phyloP scores from a whole-genome alignment of 1,140 invertebrate species.

The Delia radicum region DNA sequence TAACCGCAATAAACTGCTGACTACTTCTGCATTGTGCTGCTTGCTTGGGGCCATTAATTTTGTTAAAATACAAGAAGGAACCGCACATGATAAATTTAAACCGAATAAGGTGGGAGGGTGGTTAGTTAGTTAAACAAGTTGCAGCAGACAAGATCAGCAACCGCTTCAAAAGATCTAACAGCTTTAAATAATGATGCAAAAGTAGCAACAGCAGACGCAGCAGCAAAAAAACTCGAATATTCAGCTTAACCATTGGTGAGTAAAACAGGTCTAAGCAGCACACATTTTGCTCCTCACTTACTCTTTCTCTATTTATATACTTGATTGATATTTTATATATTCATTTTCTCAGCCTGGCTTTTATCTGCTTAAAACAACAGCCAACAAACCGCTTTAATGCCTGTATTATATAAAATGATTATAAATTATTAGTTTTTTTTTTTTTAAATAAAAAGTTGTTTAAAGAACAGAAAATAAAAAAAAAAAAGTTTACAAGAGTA shows the following conservation, averaged over 20 bases:
- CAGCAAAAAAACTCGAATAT: not conserved
- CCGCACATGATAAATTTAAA: not conserved
- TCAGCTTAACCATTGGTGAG: not conserved
- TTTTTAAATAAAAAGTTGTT: not conserved
- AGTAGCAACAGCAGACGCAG: slow-evolving; percentile 24
- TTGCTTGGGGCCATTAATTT: not conserved
- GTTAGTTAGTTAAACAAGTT: not conserved
- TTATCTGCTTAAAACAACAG: slow-evolving; percentile 15
- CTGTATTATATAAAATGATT: slow-evolving; percentile 21
- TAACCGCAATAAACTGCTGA: slow-evolving; percentile 3
- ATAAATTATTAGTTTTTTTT: not conserved
- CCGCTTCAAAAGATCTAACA: not conserved
- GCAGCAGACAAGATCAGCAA: slow-evolving; percentile 1
- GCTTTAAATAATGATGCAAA: not conserved
- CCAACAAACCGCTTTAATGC: slow-evolving; percentile 21
- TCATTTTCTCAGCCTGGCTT: slow-evolving; percentile 22
- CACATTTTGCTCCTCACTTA: not conserved
- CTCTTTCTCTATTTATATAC: not conserved
- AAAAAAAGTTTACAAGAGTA: not conserved
- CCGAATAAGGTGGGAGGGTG: not conserved
- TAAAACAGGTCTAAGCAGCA: slow-evolving; percentile 8
- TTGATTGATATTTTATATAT: not conserved
- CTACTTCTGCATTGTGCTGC: slow-evolving; percentile 1
- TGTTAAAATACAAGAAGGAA: not conserved
- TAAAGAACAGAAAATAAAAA: slow-evolving; percentile 11